Evolutionary conservation across 1,140 invertebrate genomes (phyloP), one percentile per base, ranked within the genome.

Genomic region (Polypedilum pembai): DNA sequence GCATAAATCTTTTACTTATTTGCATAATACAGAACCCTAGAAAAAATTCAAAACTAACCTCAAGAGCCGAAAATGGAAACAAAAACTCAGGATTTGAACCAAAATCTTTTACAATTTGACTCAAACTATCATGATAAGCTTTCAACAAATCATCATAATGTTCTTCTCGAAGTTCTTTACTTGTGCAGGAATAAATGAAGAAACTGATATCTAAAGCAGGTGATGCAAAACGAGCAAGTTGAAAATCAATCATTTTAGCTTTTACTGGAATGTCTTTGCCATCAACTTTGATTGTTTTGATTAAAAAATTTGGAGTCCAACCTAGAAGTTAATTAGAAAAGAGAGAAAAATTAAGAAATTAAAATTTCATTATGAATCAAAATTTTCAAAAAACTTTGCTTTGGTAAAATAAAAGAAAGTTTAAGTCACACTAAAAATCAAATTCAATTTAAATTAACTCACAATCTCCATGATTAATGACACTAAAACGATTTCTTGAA

Each of bases 271-370:
- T 75, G 3, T 77, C 78, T 10, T 78, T 77, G 7, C 83, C 76
- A 4, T 80, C 76, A 75, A 86, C 85, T 74, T 85, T 84, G 65
- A 21, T 69, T 0, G 17, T 20, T 4, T 69, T 8, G 10, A 86
- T 85, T 3, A 92, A 78, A 78, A 92, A 91, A 79, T 92, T 92
- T 45, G 89, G 89, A 0, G 86, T 86, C 90, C 90, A 92, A 40
- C 45, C 45, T 56, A n/a, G 15, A 56, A 56, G n/a, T n/a, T n/a
- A 56, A 45, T 45, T 12, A 1, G 8, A 45, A 45, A 7, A 41
- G 40, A 10, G 10, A 41, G 40, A 10, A 41, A 41, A 7, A 41
- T 5, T 5, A 41, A 41, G 40, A 10, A 41, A 41, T 41, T 7
- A 10, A 10, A 41, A n/a, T n/a, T n/a, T n/a, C n/a, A n/a, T n/a